Evolutionary conservation across 2,113 vertebrate genomes (phyloP), one percentile per base, ranked within the genome.

Genomic region (Phoxinus phoxinus): DNA sequence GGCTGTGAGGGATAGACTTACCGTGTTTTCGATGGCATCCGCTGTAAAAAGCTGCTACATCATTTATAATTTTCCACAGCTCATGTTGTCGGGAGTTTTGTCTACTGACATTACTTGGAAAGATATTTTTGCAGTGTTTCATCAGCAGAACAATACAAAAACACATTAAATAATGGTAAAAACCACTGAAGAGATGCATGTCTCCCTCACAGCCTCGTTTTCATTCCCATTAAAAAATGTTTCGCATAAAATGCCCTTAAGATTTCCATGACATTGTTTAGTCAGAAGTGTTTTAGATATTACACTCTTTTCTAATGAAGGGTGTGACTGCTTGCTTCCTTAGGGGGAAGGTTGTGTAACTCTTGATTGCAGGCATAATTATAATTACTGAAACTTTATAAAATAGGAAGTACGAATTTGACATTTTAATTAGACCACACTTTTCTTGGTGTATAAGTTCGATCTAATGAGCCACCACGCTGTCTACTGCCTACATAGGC

Each of bases 311-410:
- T 59, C 32, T 53, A 41, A 37, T 41, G n/a, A 44, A 48, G 41
- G 37, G 58, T 46, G 15, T 65, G 37, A 65, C n/a, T 19, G 15
- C 58, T 81, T 65, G 37, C 30, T 48, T 65, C 35, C 37, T 65
- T 41, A 27, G 41, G 78, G 46, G 15, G 13, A 53, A 53, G 25
- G 23, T 21, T 46, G n/a, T 46, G 53, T 73, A 65, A 65, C 23
- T 73, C 56, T 61, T 78, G 75, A 78, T 61, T 76, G 51, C 56
- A 80, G 35, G 58, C 56, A 80, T 80, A 61, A 61, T 80, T 27
- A 53, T 53, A 76, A 76, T 53, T 51, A 53, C 46, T 76, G 8
- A 53, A 53, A 51, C 37, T 80, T 61, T 25, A 17, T 25, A 25
- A 61, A 63, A 46, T 10, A 3, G 8, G 13, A 44, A 41, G 56